Evolutionary conservation across 2,797 vertebrate genomes (phyloP).

Genomic region (Phyllotis vaccarum): DNA sequence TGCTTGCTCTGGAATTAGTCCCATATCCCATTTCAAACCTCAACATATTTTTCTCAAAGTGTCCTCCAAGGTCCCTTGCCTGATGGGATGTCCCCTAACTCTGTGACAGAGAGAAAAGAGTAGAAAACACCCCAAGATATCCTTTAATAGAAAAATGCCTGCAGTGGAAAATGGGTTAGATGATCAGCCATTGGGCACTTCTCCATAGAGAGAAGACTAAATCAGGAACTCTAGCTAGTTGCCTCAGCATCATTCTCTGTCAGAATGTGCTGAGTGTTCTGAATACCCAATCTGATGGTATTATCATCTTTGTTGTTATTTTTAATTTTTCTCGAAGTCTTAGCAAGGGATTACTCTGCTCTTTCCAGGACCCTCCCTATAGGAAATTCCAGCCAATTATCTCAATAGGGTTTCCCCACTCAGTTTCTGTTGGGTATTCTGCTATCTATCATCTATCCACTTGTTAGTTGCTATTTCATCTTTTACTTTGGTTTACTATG

Average conservation of each 20-base stretch:
- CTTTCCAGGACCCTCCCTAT: neutral
- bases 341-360: neutral
- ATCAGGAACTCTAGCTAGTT: neutral
- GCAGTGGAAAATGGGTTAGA: neutral
- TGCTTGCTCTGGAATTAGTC: neutral
- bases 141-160: neutral
- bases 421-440: neutral
- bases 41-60: neutral
- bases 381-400: too few relatives aligned
- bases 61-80: neutral
- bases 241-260: neutral
- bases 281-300: neutral
- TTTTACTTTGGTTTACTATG: neutral
- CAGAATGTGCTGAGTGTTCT: neutral
- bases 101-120: neutral
- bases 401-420: neutral
- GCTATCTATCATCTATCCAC: neutral
- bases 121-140: neutral
- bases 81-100: neutral
- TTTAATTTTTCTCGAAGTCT: neutral
- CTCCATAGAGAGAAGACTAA: too few relatives aligned
- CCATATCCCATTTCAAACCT: neutral
- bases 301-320: neutral
- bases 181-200: neutral
- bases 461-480: neutral